These are phyloP conservation scores for Notothenia coriiceps DNA, from an alignment of 2,113 vertebrate genomes.

Conservation along the genomic window DNA sequence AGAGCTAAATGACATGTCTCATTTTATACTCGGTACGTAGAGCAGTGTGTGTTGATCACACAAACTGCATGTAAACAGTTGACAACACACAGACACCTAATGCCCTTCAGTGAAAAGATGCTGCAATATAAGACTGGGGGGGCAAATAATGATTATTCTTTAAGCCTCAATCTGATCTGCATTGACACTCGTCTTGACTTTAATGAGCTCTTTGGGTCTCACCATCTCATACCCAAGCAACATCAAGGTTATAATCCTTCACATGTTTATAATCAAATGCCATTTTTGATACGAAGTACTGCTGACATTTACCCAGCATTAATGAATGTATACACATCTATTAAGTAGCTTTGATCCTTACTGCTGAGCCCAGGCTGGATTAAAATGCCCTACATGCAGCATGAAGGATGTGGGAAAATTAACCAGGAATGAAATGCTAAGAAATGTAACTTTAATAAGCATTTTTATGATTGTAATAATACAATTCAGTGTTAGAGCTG, in stretches of 20 bases:
- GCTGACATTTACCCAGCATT: not conserved
- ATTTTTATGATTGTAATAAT: too few relatives aligned
- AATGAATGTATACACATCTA: not conserved
- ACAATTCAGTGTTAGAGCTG: too few relatives aligned
- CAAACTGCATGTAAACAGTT: not conserved
- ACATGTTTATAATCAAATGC: not conserved
- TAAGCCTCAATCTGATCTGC: not conserved
- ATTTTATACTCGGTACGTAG: not conserved
- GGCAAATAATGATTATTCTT: too few relatives aligned
- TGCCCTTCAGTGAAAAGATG: not conserved
- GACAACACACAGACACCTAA: not conserved
- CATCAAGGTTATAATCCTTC: slow-evolving; percentile 1
- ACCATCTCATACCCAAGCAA: not conserved
- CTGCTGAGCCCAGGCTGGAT: not conserved
- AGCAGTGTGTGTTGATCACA: not conserved
- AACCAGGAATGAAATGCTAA: not conserved
- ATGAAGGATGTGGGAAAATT: not conserved
- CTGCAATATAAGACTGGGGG: not conserved
- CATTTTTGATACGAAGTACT: not conserved
- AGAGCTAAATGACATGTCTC: not conserved
- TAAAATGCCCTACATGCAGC: not conserved
- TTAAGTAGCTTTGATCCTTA: not conserved
- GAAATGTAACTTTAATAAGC: not conserved
- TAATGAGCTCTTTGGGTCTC: not conserved
- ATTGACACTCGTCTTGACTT: too few relatives aligned